Conservation (phyloP, 2,797 vertebrate genomes). For the Melanotaenia boesemani region DNA sequence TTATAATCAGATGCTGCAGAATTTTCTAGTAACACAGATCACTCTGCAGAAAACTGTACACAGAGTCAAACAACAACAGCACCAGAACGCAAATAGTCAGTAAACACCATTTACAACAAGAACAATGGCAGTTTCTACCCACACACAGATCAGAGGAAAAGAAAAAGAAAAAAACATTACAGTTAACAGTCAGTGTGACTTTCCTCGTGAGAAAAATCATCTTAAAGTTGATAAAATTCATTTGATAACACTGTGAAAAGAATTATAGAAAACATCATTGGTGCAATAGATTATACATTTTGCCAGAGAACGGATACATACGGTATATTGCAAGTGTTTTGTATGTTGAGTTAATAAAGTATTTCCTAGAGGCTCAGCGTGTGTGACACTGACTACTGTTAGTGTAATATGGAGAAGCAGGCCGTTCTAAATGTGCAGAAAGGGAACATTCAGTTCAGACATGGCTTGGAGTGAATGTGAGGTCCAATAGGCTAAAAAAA, state of each 20-base stretch:
- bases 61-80: constrained; percentile 82
- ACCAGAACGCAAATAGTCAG: constrained; percentile 78
- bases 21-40: constrained; percentile 44
- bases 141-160: constrained; percentile 60
- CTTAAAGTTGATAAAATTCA: constrained; percentile 62
- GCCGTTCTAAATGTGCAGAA: constrained; percentile 52
- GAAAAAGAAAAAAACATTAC: constrained; percentile 60
- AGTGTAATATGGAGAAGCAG: constrained; percentile 36
- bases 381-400: constrained; percentile 29
- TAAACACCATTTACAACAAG: constrained; percentile 80
- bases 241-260: constrained; percentile 63
- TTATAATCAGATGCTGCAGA: constrained; percentile 69
- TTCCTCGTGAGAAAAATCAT: constrained; percentile 58
- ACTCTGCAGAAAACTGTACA: constrained; percentile 71
- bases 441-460: constrained; percentile 66
- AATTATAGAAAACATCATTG: constrained; percentile 66
- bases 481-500: constrained; percentile 19
- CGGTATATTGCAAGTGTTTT: constrained; percentile 68
- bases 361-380: constrained; percentile 35
- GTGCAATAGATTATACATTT: constrained; percentile 64
- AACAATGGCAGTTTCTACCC: constrained; percentile 78
- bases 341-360: constrained; percentile 60
- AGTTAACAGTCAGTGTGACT: constrained; percentile 83
- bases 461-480: constrained; percentile 63
- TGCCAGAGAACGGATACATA: constrained; percentile 62